Evolutionary conservation across 2,797 vertebrate genomes (phyloP).

Genomic region (Cryptoprocta ferox): DNA sequence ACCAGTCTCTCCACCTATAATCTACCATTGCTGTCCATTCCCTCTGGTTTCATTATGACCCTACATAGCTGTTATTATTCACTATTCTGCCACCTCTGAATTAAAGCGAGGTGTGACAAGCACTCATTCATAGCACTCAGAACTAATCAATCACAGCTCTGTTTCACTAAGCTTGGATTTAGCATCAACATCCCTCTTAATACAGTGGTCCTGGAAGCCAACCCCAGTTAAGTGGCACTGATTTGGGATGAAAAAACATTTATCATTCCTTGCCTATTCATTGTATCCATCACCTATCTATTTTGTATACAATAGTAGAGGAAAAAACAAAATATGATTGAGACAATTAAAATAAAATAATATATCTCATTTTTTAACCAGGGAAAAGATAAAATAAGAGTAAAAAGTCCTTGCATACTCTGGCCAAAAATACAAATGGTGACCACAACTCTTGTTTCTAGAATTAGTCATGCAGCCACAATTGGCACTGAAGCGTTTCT

Average conservation of each 20-base stretch:
- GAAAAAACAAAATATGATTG: neutral
- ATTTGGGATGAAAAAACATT: slow-evolving; percentile 1
- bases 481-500: neutral
- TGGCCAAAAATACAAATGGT: neutral
- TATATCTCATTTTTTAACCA: neutral
- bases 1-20: neutral
- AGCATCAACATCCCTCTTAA: slow-evolving; percentile 1
- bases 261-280: neutral
- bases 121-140: neutral
- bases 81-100: neutral
- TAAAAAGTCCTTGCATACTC: neutral
- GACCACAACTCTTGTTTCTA: neutral
- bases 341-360: slow-evolving; percentile 50
- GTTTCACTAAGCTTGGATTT: slow-evolving; percentile 33
- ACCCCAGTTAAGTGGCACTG: neutral
- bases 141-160: neutral
- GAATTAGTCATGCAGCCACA: neutral
- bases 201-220: neutral
- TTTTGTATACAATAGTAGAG: neutral
- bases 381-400: neutral
- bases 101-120: neutral
- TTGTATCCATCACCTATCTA: neutral
- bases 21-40: neutral
- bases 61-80: neutral
- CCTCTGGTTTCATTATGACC: neutral